Base-by-base conservation (phyloP, 2,797 vertebrate genomes). In the Acipenser transmontanus region DNA sequence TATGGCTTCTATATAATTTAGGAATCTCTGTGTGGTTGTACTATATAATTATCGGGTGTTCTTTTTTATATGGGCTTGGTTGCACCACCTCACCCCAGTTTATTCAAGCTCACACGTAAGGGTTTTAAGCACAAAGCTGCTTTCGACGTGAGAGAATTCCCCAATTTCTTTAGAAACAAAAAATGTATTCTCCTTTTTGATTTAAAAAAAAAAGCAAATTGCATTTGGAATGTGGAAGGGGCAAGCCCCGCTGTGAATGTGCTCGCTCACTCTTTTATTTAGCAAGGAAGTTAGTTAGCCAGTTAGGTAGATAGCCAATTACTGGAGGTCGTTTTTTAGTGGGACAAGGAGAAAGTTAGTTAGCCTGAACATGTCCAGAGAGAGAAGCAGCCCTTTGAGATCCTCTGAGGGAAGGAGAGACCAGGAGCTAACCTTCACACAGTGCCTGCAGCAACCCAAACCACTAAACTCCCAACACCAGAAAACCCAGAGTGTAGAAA, bases 301-400 rank as follows among this genome's bases (percentile, higher is more conserved):
- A 89, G 87, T 88, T 87, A 89, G 84, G 76, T 72, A 79, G 77
- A 72, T 75, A 79, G 80, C 81, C 86, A 88, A 89, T 87, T 87
- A 85, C 79, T 67, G 74, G 78, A 78, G 80, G 77, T 80, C 49
- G 64, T 79, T 88, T 89, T 88, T 89, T 88, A 88, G 84, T 75
- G 54, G 72, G 80, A 78, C 85, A 80, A 80, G 80, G 73, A 70
- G 77, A 76, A 86, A 78, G 86, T 82, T 80, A 81, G 77, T 48
- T n/a, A 79, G 57, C 68, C 64, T 69, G 72, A 78, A 14, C 2
- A 47, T 8, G 6, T 2, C 8, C 12, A 52, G 48, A 51, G 57
- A 17, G 17, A 49, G n/a, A 11, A 20, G 7, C 3, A 34, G 17
- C 5, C 34, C 34, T 34, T 4, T 52, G 54, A 13, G 54, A 57